These are phyloP conservation scores for Catagonus wagneri DNA, from an alignment of 2,113 vertebrate genomes.

Conservation along the genomic window DNA sequence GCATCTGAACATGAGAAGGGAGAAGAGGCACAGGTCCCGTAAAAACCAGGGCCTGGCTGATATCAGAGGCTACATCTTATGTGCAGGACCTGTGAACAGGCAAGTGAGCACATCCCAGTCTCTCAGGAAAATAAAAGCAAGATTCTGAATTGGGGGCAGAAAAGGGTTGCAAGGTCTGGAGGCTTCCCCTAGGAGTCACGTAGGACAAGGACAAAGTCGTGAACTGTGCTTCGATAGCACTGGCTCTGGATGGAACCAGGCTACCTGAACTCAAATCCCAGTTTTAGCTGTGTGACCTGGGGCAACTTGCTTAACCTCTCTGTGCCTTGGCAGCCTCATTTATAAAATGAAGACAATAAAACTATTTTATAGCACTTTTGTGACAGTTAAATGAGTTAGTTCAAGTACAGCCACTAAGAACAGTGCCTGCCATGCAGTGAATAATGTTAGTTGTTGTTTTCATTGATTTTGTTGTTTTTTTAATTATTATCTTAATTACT, in stretches of 20 bases:
- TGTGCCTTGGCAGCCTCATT: background rate
- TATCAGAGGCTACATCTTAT: background rate
- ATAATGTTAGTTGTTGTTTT: background rate
- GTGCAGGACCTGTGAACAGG: background rate
- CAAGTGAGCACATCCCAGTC: background rate
- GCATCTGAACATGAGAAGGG: background rate
- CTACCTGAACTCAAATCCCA: background rate
- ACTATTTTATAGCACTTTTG: background rate
- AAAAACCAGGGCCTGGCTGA: background rate
- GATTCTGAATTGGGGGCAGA: background rate
- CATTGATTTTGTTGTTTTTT: background rate
- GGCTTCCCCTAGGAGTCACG: background rate
- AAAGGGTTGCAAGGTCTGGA: background rate
- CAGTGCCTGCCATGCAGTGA: background rate
- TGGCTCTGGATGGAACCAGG: background rate
- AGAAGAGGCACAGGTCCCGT: background rate
- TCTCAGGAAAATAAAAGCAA: background rate
- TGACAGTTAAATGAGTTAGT: background rate
- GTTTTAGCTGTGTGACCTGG: background rate
- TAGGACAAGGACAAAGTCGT: background rate
- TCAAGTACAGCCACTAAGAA: background rate
- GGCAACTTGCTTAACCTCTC: conserved; percentile 40
- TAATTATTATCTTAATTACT: background rate
- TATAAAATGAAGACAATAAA: background rate
- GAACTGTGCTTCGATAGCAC: background rate